These are phyloP conservation scores for Lithobates sylvaticus DNA, from an alignment of 2,797 vertebrate species.

Conservation along the genomic window DNA sequence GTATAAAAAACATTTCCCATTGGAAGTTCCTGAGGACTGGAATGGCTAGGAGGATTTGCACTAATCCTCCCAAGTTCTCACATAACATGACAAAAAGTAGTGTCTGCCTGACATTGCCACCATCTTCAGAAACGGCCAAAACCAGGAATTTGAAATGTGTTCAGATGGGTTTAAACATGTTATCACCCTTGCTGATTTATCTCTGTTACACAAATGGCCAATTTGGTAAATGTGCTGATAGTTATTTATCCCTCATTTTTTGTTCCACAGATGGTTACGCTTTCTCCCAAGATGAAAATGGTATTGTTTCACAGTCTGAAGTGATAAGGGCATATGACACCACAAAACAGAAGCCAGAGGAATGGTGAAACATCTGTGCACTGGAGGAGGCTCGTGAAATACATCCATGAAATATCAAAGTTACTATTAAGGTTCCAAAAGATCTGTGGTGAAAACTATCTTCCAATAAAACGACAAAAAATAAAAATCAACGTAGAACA, in stretches of 20 bases:
- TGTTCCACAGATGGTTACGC: slow-evolving; percentile 90
- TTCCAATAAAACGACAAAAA: slow-evolving; percentile 61
- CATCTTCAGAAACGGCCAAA: too few relatives aligned
- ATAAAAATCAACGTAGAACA: neutral
- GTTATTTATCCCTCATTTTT: neutral
- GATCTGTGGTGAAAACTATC: slow-evolving; percentile 74
- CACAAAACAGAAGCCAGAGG: slow-evolving; percentile 92
- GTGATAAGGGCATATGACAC: slow-evolving; percentile 97
- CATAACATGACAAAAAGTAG: too few relatives aligned
- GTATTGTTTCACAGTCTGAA: slow-evolving; percentile 97
- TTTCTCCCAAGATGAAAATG: slow-evolving; percentile 98
- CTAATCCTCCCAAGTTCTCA: too few relatives aligned
- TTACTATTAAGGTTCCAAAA: slow-evolving; percentile 64
- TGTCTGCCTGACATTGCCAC: too few relatives aligned
- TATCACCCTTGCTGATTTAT: too few relatives aligned
- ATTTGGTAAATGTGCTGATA: neutral
- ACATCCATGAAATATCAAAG: slow-evolving; percentile 61
- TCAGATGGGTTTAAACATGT: neutral
- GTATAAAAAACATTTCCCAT: too few relatives aligned
- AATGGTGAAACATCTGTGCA: slow-evolving; percentile 83
- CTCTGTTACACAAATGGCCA: neutral
- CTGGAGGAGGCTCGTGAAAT: slow-evolving; percentile 3
- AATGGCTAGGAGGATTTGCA: too few relatives aligned
- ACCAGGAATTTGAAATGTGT: neutral
- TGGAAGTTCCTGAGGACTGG: too few relatives aligned